Evolutionary conservation across 2,113 vertebrate genomes (phyloP).

Genomic region (Mormoops blainvillei): DNA sequence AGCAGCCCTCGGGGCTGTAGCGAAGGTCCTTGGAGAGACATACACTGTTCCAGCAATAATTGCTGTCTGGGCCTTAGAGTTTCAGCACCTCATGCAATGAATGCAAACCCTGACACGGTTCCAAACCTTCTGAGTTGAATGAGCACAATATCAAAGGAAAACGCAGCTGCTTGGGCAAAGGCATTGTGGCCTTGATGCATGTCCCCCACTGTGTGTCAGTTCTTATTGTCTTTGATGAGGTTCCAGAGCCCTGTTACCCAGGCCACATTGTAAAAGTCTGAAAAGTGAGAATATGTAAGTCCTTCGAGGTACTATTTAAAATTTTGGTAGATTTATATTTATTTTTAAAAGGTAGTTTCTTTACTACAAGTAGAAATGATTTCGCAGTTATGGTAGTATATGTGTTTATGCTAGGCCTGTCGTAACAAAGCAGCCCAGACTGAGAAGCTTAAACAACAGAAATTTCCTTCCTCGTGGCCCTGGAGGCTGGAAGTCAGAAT

Average conservation of each 20-base stretch:
- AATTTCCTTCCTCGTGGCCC: background rate
- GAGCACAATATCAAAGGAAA: slow-evolving; percentile 27
- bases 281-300: background rate
- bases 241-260: background rate
- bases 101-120: slow-evolving; percentile 33
- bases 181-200: background rate
- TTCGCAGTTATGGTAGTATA: background rate
- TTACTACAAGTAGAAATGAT: background rate
- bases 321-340: background rate
- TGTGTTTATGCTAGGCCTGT: background rate
- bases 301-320: background rate
- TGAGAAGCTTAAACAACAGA: background rate
- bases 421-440: background rate
- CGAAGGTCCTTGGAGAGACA: background rate
- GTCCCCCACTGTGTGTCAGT: background rate
- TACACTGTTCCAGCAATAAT: background rate
- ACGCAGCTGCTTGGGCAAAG: background rate
- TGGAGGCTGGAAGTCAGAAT: background rate
- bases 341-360: background rate
- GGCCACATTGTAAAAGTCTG: background rate
- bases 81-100: background rate
- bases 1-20: background rate
- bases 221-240: background rate
- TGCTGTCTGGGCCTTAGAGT: background rate
- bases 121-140: background rate